A percentile compares a stretch with the other conserved stretches of the same genome.
Conservation (phyloP, 2,888 invertebrate species). For the Pollenia griseotomentosa region DNA sequence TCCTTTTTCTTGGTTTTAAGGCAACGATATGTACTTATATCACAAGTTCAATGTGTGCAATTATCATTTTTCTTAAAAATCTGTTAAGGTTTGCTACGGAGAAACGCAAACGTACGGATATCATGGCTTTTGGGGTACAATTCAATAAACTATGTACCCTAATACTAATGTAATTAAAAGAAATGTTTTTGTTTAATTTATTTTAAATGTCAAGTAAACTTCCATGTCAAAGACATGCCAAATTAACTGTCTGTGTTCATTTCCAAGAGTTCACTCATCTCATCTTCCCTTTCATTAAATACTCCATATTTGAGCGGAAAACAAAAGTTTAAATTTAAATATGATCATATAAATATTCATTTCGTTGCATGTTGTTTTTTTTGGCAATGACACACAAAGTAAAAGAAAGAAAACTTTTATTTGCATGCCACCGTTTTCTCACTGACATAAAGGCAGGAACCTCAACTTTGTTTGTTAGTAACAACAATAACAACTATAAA, state of each 20-base stretch:
- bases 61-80: too few species aligned
- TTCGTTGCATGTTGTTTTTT: background rate
- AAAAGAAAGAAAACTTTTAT: conserved; percentile 31
- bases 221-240: background rate
- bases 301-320: conserved; percentile 27
- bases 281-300: background rate
- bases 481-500: conserved; percentile 39
- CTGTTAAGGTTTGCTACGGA: too few species aligned
- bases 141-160: background rate
- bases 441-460: background rate
- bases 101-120: too few species aligned
- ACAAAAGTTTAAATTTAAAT: conserved; percentile 60
- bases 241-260: background rate
- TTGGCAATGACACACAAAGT: conserved; percentile 55
- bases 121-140: too few species aligned
- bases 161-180: background rate
- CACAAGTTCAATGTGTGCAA: too few species aligned
- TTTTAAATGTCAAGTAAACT: background rate
- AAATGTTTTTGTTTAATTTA: background rate
- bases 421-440: conserved; percentile 41
- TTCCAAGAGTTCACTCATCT: conserved; percentile 13
- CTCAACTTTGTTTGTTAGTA: conserved; percentile 47
- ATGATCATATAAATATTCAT: conserved; percentile 56
- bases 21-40: too few species aligned
- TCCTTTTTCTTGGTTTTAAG: too few species aligned